Conservation (phyloP, 1,140 invertebrate genomes). For the Sarcophaga bullata region DNA sequence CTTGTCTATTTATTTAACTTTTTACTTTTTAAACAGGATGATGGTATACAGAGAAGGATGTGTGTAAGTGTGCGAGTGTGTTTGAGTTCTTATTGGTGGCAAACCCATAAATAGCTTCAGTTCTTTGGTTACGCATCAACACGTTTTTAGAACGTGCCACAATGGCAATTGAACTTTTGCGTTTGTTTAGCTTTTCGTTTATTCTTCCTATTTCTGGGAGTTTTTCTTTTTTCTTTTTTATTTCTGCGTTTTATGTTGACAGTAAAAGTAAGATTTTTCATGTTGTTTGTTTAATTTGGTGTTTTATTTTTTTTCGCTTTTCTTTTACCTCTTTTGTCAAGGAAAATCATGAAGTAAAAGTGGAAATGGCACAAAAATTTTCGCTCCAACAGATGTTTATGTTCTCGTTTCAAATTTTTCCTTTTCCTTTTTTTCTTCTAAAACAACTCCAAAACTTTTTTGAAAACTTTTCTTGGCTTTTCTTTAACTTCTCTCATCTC, state of each 20-base stretch:
- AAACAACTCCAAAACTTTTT: background rate
- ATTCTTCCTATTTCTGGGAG: too few relatives aligned
- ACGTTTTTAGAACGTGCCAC: conserved; percentile 9
- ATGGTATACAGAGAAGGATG: background rate
- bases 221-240: too few relatives aligned
- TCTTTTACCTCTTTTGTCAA: background rate
- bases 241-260: background rate
- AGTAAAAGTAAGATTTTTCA: conserved; percentile 15
- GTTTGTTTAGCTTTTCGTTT: background rate
- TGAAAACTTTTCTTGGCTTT: background rate
- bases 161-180: background rate
- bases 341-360: conserved; percentile 7
- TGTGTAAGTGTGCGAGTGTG: background rate
- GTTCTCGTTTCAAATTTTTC: background rate
- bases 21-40: conserved; percentile 9
- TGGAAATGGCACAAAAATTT: background rate
- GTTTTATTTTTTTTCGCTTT: background rate
- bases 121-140: conserved; percentile 13
- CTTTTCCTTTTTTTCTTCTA: too few relatives aligned
- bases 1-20: conserved; percentile 11
- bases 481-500: background rate
- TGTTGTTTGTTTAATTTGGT: background rate
- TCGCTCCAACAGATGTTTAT: background rate
- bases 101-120: conserved; percentile 4
- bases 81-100: background rate